Conservation (phyloP, 64 coral and sea anemone genomes). For the Anthopleura sola region DNA sequence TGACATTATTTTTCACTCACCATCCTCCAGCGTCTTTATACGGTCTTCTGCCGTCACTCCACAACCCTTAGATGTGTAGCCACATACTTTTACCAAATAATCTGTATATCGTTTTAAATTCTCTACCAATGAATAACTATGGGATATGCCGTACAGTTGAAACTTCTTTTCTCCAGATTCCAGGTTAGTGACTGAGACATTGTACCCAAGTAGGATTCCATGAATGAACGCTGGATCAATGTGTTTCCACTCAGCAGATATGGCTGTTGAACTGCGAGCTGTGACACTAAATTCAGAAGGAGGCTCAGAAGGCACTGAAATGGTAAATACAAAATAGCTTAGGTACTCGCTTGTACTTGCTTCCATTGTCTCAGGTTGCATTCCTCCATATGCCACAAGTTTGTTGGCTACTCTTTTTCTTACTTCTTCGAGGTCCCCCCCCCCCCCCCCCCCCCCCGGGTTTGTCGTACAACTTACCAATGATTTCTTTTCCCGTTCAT, state of each 20-base stretch:
- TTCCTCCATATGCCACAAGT: too few species aligned
- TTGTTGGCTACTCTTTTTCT: too few species aligned
- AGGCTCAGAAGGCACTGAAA: conserved; percentile 13
- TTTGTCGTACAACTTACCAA: too few species aligned
- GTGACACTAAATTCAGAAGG: not conserved
- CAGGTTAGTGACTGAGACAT: not conserved
- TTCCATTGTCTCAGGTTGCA: too few species aligned
- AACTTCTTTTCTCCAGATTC: not conserved
- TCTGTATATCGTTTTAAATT: conserved; percentile 24
- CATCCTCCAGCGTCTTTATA: conserved; percentile 46
- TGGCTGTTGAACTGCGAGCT: conserved; percentile 14
- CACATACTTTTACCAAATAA: conserved; percentile 19
- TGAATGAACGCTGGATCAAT: conserved; percentile 1
- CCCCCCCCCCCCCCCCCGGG: too few species aligned
- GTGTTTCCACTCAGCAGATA: not conserved
- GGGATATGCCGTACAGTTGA: not conserved
- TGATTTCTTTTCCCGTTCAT: too few species aligned
- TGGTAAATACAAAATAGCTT: not conserved
- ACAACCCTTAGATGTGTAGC: conserved; percentile 21
- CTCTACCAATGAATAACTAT: not conserved
- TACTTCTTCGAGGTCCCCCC: too few species aligned
- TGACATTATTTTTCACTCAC: conserved; percentile 18
- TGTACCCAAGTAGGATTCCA: conserved; percentile 32
- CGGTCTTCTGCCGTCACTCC: not conserved
- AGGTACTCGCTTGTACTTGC: not conserved